Percentiles rank a stretch among this genome's conserved stretches.
Evolutionary conservation across 2,888 invertebrate species (phyloP).

Genomic region (Spilosoma lubricipeda): DNA sequence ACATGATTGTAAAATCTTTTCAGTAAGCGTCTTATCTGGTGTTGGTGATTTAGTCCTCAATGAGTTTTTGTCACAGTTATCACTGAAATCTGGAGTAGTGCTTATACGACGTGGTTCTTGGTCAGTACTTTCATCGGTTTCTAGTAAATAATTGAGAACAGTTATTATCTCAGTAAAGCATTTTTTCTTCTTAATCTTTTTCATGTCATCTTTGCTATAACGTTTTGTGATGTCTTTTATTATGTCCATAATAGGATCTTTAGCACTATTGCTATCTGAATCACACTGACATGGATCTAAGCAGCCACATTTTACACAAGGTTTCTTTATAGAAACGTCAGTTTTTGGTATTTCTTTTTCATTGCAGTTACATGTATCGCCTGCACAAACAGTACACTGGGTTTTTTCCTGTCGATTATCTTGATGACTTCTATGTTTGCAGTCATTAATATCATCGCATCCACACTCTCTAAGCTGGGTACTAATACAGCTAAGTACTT

Average conservation of each 20-base stretch:
- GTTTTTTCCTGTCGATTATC: background rate
- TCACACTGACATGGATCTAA: constrained; percentile 15
- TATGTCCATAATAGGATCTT: constrained; percentile 70
- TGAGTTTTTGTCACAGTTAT: constrained; percentile 3
- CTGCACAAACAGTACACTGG: background rate
- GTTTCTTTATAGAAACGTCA: constrained; percentile 5
- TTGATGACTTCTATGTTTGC: background rate
- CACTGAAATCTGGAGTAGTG: constrained; percentile 13
- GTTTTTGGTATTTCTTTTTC: background rate
- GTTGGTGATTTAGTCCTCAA: constrained; percentile 13
- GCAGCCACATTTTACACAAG: constrained; percentile 10
- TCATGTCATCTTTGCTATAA: constrained; percentile 74
- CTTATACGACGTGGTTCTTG: constrained; percentile 37
- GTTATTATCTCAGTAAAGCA: constrained; percentile 78
- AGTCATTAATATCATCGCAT: background rate
- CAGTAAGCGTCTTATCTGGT: background rate
- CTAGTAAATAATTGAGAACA: constrained; percentile 76
- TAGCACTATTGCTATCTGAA: constrained; percentile 17
- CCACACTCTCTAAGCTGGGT: background rate
- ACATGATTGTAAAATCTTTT: constrained; percentile 6
- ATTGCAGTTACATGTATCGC: background rate
- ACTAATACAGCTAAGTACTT: background rate
- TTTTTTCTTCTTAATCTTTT: constrained; percentile 72
- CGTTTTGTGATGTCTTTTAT: constrained; percentile 78
- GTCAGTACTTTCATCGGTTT: constrained; percentile 74